Evolutionary conservation across 2,113 vertebrate genomes (phyloP), one percentile per base, ranked within the genome.

Genomic region (Podilymbus podiceps): DNA sequence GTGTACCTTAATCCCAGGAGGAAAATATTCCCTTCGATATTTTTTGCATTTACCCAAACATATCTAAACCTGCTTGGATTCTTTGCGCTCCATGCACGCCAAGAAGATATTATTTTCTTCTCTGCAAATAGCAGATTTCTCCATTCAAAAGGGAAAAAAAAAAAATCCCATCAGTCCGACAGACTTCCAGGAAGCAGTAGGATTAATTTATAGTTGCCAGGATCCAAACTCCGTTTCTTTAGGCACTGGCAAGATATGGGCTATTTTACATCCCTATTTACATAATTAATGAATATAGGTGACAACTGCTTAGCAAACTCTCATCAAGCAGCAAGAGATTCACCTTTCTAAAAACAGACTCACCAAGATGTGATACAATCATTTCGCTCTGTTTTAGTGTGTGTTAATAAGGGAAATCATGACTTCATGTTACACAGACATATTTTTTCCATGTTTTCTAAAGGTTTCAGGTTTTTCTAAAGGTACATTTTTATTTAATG

Each of bases 31-130:
- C 55, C 38, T 88, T 80, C 74, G 75, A 83, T 94, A 74, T 83
- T 94, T 91, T 90, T 92, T 7, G 3, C 75, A 75, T 94, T 94
- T 93, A 64, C 68, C 86, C 19, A 83, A 80, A 91, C 95, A 90
- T 88, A 86, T 50, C 49, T 73, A 80, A 93, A 84, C 38, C 44
- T 2, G 3, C 19, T n/a, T 52, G 53, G 23, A 85, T 77, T 77
- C 78, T 81, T 56, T 75, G 27, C 30, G 50, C 30, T 77, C 52
- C 21, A 15, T 44, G 62, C 64, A 73, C 4, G 44, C 81, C 90
- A 88, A 81, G 62, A 95, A 47, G 28, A 81, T 94, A 83, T 30
- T 90, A 46, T 79, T 86, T 94, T 63, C 50, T 89, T 88, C 50
- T 64, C 35, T 93, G 44, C 66, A 88, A 92, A 86, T 28, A 84